phyloP scores from a whole-genome alignment of 2,888 invertebrate species.

The Drosophila borborema region DNA sequence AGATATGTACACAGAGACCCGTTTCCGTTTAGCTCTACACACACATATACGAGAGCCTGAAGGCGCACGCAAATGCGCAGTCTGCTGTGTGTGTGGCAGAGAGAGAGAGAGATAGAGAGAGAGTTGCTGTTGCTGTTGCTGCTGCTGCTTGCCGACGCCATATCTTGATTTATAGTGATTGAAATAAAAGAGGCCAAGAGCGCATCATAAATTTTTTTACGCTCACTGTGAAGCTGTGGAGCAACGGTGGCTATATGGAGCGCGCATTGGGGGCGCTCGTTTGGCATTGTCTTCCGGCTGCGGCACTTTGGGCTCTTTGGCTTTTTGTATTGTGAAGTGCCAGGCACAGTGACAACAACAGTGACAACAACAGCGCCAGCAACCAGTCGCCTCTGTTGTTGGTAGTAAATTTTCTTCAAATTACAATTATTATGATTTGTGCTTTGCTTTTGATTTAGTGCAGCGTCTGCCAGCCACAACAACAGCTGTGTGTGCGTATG shows the following conservation, averaged over 20 bases:
- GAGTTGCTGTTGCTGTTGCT: slow-evolving; percentile 15
- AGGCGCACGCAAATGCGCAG: slow-evolving; percentile 74
- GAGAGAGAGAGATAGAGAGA: not conserved
- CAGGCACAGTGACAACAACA: slow-evolving; percentile 60
- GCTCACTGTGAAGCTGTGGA: slow-evolving; percentile 41
- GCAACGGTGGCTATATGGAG: slow-evolving; percentile 12
- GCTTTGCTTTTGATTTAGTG: slow-evolving; percentile 77
- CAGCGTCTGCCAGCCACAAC: slow-evolving; percentile 49
- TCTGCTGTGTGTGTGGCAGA: slow-evolving; percentile 30
- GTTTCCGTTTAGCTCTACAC: slow-evolving; percentile 66
- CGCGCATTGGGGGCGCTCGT: slow-evolving; percentile 56
- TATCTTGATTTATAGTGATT: slow-evolving; percentile 82
- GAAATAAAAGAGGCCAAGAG: slow-evolving; percentile 81
- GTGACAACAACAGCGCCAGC: slow-evolving; percentile 31
- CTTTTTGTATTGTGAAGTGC: slow-evolving; percentile 72
- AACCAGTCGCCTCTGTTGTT: slow-evolving; percentile 57
- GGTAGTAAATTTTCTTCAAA: slow-evolving; percentile 81
- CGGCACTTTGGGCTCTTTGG: slow-evolving; percentile 53
- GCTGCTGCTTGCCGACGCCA: slow-evolving; percentile 61
- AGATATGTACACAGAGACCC: slow-evolving; percentile 58
- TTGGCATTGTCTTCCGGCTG: slow-evolving; percentile 77
- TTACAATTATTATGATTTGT: slow-evolving; percentile 81
- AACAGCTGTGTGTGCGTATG: slow-evolving; percentile 9
- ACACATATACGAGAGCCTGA: slow-evolving; percentile 22
- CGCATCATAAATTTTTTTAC: slow-evolving; percentile 79